Conservation (phyloP, 2,888 invertebrate genomes). For the Lissocephala sabroskyi region DNA sequence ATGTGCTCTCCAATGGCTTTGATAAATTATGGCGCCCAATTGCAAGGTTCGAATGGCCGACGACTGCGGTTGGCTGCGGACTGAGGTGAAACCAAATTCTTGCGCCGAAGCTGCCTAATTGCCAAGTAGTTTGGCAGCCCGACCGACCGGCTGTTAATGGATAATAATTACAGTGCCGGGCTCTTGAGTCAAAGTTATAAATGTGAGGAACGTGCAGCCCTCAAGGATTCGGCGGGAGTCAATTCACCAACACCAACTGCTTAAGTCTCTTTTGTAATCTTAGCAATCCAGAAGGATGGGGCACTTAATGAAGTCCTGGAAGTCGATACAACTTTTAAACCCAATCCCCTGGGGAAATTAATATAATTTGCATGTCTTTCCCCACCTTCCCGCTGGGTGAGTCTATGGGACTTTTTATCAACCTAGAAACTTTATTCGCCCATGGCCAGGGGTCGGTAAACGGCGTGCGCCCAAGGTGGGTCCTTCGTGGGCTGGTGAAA, state of each 20-base stretch:
- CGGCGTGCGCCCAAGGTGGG: neutral
- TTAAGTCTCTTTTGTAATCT: too few relatives aligned
- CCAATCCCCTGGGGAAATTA: constrained; percentile 53
- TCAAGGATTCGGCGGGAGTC: too few relatives aligned
- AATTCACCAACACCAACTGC: too few relatives aligned
- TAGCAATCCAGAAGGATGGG: constrained; percentile 36
- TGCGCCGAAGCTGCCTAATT: constrained; percentile 17
- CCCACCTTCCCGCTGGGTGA: neutral
- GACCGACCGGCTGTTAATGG: constrained; percentile 26
- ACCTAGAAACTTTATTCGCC: constrained; percentile 4
- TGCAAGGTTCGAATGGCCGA: constrained; percentile 10
- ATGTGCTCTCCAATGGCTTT: constrained; percentile 32
- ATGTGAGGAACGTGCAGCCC: neutral
- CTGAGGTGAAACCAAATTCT: too few relatives aligned
- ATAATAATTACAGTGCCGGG: constrained; percentile 27
- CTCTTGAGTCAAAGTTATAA: neutral
- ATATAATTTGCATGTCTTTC: constrained; percentile 45
- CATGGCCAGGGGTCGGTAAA: neutral
- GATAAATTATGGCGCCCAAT: constrained; percentile 42
- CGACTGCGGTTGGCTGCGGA: too few relatives aligned
- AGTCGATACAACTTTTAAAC: too few relatives aligned
- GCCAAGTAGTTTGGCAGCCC: neutral
- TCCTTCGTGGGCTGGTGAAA: neutral
- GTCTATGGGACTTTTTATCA: constrained; percentile 21
- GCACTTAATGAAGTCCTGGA: too few relatives aligned